Evolutionary conservation across 2,113 vertebrate genomes (phyloP), one percentile per base, ranked within the genome.

Genomic region (Hippocampus comes): DNA sequence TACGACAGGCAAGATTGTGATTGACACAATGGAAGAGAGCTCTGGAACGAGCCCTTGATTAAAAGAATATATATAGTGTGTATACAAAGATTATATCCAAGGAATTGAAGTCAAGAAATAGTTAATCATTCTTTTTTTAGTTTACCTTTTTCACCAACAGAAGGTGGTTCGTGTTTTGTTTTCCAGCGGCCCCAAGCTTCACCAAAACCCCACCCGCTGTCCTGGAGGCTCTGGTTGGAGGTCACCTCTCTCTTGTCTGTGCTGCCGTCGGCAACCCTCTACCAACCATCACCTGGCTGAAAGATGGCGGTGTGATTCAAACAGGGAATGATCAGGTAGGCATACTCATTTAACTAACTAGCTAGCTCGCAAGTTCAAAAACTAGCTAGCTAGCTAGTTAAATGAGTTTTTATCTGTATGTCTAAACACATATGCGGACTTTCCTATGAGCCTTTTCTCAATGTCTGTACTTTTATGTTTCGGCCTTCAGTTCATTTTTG

Each of bases 231-330:
- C 81, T 90, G 67, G 91, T 94, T 46, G 91, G 77, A 69, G 89
- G 89, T 65, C 30, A 82, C 0, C 73, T 97, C 42, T 91, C 89
- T 12, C 90, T 99, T 46, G 78, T 87, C 55, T 99, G 97, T 70
- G 87, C 85, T 1, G 95, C 94, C 25, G 76, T 48, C 0, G 97
- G 97, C 79, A 96, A 94, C 84, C 97, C 97, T 0, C 81, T 89
- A 43, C 97, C 97, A 0, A 81, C 81, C 0, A 88, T 98, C 70
- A 89, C 88, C 70, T 99, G 97, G 97, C 88, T 91, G 72, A 94
- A 94, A 73, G 91, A 92, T 0, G 92, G 92, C 68, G 77, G 66
- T 51, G 78, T 88, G 2, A 77, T 96, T 30, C 86, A 78, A 57
- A 84, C 69, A 61, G 80, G 67, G 70, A 84, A 87, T 0, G 25